Evolutionary conservation across 2,888 invertebrate species (phyloP).

Genomic region (Shargacucullia verbasci): DNA sequence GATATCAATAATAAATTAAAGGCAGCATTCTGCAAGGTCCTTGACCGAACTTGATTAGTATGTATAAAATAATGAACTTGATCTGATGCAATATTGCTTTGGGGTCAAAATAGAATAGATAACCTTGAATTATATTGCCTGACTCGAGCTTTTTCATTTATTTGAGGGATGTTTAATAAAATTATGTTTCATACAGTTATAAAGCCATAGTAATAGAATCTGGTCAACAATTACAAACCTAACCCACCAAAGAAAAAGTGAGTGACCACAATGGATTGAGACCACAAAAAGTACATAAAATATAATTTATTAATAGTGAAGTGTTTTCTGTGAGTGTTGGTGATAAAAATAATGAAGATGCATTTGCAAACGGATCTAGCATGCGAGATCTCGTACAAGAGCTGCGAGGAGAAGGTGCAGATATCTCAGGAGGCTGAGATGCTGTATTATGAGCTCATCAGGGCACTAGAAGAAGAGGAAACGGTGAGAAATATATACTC

Average conservation of each 20-base stretch:
- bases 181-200: too few relatives aligned
- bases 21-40: background rate
- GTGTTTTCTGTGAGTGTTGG: constrained; percentile 52
- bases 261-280: constrained; percentile 32
- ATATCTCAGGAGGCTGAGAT: constrained; percentile 86
- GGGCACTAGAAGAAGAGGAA: constrained; percentile 85
- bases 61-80: constrained; percentile 18
- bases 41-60: constrained; percentile 18
- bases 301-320: constrained; percentile 38
- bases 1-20: too few relatives aligned
- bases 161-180: background rate
- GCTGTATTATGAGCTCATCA: constrained; percentile 86
- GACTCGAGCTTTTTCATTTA: constrained; percentile 1
- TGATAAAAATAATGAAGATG: constrained; percentile 75
- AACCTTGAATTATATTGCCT: constrained; percentile 4
- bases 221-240: background rate
- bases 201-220: too few relatives aligned
- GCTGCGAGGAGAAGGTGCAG: constrained; percentile 79
- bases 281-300: constrained; percentile 19
- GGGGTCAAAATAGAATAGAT: background rate
- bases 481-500: constrained; percentile 70
- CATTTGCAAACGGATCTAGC: constrained; percentile 81
- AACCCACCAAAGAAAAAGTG: constrained; percentile 46
- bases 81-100: constrained; percentile 5
- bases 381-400: constrained; percentile 77